Conservation (phyloP, 2,113 vertebrate genomes). For the Coptodon rendalli region DNA sequence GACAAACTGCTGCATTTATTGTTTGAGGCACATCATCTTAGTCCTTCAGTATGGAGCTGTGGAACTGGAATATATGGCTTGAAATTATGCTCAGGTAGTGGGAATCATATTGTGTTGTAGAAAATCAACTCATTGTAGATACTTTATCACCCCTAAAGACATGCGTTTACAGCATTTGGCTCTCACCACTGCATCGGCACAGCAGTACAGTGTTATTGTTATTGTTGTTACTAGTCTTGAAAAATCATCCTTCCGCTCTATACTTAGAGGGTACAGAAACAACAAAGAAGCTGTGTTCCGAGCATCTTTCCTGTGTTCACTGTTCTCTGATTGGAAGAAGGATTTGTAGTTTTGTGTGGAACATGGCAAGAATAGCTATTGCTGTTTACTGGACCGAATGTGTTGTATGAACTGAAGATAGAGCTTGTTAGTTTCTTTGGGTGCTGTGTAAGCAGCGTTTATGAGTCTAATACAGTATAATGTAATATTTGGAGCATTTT, state of each 20-base stretch:
- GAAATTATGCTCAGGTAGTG: neutral
- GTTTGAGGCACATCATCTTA: neutral
- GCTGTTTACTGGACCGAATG: neutral
- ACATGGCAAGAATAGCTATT: neutral
- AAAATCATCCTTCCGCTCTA: neutral
- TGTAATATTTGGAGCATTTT: neutral
- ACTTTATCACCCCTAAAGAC: neutral
- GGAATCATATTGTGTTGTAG: neutral
- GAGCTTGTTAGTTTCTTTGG: neutral
- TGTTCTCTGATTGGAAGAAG: neutral
- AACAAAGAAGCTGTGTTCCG: neutral
- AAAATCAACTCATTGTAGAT: neutral
- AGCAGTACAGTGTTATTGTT: neutral
- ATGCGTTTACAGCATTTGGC: neutral
- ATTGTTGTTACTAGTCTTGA: neutral
- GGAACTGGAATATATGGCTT: neutral
- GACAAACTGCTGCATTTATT: slow-evolving; percentile 29
- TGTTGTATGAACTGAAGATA: neutral
- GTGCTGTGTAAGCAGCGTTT: neutral
- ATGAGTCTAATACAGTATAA: neutral
- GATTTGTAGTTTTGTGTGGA: neutral
- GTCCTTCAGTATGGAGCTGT: neutral
- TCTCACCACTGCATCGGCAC: neutral
- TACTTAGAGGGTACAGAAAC: neutral
- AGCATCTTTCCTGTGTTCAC: neutral